phyloP scores from a whole-genome alignment of 2,888 invertebrate genomes.

The Sepioteuthis lessoniana region DNA sequence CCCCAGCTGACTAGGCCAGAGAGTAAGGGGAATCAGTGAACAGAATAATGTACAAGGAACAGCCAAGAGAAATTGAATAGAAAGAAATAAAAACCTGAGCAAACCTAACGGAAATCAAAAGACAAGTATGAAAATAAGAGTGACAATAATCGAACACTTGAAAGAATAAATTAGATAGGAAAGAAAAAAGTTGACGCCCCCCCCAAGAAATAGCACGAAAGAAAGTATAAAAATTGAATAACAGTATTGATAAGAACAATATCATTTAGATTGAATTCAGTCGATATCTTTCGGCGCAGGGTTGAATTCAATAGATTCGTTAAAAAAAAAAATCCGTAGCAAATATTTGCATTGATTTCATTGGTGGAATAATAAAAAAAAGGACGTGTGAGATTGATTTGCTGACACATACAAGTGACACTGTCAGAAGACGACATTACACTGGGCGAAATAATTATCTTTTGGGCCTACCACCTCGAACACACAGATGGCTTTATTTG shows the following conservation, averaged over 20 bases:
- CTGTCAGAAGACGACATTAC: not conserved
- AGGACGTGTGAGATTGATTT: not conserved
- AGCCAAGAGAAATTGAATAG: no score
- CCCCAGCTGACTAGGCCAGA: no score
- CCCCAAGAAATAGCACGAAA: no score
- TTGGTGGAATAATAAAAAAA: not conserved
- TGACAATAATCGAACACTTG: no score
- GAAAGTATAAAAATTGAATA: not conserved
- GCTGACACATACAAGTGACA: not conserved
- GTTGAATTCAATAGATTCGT: constrained; percentile 15
- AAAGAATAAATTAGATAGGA: no score
- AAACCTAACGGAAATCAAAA: no score
- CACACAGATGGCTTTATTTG: not conserved
- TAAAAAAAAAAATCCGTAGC: not conserved
- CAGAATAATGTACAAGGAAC: no score
- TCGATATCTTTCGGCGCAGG: not conserved
- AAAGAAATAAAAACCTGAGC: no score
- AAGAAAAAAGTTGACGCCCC: no score
- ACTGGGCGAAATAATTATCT: not conserved
- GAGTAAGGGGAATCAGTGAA: no score
- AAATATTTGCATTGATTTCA: constrained; percentile 33
- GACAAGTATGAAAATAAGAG: no score
- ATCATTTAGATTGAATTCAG: not conserved
- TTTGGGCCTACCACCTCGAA: not conserved
- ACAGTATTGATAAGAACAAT: not conserved